Percentiles rank a stretch among this genome's conserved stretches.
phyloP scores from a whole-genome alignment of 2,797 vertebrate species.

The Distichodus sexfasciatus region DNA sequence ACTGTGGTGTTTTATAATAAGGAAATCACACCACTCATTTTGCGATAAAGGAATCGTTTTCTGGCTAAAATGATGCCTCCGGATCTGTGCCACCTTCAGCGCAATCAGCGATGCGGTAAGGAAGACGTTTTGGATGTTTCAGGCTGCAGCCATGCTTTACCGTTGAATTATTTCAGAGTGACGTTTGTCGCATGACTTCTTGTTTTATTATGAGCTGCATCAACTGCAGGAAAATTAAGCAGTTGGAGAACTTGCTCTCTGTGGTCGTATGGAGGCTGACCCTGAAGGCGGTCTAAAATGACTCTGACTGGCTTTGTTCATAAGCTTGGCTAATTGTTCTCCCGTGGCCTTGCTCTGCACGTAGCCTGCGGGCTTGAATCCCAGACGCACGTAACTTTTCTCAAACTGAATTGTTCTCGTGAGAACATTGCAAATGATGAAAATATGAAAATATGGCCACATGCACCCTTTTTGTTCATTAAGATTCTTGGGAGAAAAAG shows the following conservation, averaged over 20 bases:
- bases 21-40: conserved; percentile 47
- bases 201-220: conserved; percentile 2
- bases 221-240: conserved; percentile 6
- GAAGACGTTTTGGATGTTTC: no score
- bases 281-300: conserved; percentile 39
- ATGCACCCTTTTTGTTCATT: conserved; percentile 27
- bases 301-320: conserved; percentile 36
- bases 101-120: conserved; percentile 11
- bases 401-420: conserved; percentile 20
- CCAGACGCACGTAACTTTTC: conserved; percentile 24
- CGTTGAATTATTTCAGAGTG: conserved; percentile 10
- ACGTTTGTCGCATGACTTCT: no score
- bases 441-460: conserved; percentile 26
- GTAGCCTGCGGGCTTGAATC: conserved; percentile 32
- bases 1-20: conserved; percentile 47
- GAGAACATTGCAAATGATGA: conserved; percentile 13
- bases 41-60: conserved; percentile 17
- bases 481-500: neutral
- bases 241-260: conserved; percentile 10
- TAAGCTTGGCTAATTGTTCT: conserved; percentile 51
- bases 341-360: conserved; percentile 36
- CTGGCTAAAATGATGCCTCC: no score
- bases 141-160: no score
- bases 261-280: conserved; percentile 39
- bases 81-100: no score